Evolutionary conservation across 37 sponge, comb jelly and placozoan genomes (phyloP).

Genomic region (Theonella swinhoei): DNA sequence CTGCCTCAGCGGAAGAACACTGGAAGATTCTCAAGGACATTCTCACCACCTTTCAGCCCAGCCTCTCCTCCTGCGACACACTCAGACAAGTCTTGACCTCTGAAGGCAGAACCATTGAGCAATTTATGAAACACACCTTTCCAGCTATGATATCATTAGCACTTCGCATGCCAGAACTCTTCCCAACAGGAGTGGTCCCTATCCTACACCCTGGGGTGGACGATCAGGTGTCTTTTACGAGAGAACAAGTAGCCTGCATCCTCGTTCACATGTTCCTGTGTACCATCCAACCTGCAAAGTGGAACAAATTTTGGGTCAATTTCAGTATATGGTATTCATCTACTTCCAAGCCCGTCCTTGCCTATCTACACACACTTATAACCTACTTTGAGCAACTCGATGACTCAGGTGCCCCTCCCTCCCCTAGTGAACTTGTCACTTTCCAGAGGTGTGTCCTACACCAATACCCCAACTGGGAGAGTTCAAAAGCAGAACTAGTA

Average conservation of each 20-base stretch:
- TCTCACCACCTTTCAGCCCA: too few species aligned
- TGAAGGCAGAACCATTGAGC: too few species aligned
- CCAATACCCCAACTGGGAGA: neutral
- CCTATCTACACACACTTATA: neutral
- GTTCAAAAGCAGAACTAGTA: neutral
- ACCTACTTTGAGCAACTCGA: constrained; percentile 11
- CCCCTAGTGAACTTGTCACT: neutral
- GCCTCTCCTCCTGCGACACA: too few species aligned
- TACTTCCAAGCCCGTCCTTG: neutral
- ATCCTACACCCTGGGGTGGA: neutral
- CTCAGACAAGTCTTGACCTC: too few species aligned
- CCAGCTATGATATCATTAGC: neutral
- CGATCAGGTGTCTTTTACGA: neutral
- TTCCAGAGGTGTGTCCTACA: neutral
- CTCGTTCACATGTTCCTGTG: constrained; percentile 32
- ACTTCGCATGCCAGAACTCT: constrained; percentile 5
- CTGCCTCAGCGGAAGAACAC: too few species aligned
- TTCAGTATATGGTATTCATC: constrained; percentile 4
- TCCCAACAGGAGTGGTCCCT: neutral
- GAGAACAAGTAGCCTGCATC: constrained; percentile 16
- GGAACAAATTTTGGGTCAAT: constrained; percentile 19
- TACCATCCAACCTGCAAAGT: neutral
- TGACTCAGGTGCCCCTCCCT: neutral
- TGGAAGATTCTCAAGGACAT: too few species aligned
- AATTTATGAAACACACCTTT: neutral